Conservation (phyloP, 2,113 vertebrate genomes). For the Amazona vittata region DNA sequence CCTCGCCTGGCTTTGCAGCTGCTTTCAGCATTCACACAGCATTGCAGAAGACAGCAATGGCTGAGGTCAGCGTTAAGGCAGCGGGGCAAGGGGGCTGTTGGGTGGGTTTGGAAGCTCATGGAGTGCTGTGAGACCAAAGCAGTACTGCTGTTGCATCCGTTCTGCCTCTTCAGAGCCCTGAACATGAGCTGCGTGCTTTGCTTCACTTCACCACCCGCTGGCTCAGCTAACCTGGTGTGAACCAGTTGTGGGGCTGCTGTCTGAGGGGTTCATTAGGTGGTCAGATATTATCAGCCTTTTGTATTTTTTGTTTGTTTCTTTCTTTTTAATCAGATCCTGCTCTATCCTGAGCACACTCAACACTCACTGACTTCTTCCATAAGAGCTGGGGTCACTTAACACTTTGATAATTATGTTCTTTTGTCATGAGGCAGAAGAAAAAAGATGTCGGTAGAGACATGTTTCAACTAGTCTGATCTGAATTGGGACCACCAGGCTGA, state of each 20-base stretch:
- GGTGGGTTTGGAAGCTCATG: not conserved
- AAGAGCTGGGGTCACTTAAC: not conserved
- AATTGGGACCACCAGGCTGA: not conserved
- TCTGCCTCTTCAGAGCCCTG: not conserved
- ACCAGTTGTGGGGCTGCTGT: not conserved
- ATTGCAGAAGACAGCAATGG: fast-evolving
- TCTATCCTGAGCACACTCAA: not conserved
- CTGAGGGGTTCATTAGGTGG: not conserved
- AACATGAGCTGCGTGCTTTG: not conserved
- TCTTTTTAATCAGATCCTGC: not conserved
- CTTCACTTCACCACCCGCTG: fast-evolving
- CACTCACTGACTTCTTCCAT: not conserved
- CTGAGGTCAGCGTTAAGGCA: not conserved
- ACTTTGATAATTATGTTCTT: not conserved
- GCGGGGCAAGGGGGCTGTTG: fast-evolving
- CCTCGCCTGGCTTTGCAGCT: fast-evolving
- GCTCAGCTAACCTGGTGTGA: fast-evolving
- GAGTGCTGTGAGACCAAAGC: not conserved
- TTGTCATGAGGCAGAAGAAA: not conserved
- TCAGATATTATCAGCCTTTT: not conserved
- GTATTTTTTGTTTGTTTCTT: not conserved
- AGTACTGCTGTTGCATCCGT: not conserved
- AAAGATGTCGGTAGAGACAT: not conserved
- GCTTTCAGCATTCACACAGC: fast-evolving
- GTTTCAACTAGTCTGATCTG: not conserved